These are phyloP conservation scores for Hesperophylax magnus DNA, from an alignment of 1,140 invertebrate genomes.

Conservation along the genomic window DNA sequence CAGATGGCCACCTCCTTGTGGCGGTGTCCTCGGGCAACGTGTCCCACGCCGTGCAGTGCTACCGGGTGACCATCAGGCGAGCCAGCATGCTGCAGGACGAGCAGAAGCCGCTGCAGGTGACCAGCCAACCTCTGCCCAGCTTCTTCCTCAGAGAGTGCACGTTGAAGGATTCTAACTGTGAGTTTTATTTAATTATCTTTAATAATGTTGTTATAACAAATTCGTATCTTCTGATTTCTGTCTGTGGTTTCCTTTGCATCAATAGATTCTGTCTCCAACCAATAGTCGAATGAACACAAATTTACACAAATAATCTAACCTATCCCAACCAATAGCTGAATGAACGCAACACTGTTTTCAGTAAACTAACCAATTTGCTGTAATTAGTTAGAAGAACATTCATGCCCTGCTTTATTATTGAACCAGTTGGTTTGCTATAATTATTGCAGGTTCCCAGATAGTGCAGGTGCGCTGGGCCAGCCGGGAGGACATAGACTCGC, in stretches of 20 bases:
- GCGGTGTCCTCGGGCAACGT: constrained; percentile 71
- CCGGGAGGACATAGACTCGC: constrained; percentile 85
- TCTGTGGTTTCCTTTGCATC: too few species aligned
- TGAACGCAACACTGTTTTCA: too few species aligned
- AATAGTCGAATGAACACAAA: too few species aligned
- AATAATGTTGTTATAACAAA: too few species aligned
- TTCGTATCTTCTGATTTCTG: too few species aligned
- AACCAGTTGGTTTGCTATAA: background rate
- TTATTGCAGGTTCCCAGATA: constrained; percentile 62
- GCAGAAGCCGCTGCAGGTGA: constrained; percentile 73
- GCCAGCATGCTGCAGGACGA: constrained; percentile 61
- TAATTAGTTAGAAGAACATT: too few species aligned
- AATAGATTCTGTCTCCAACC: too few species aligned
- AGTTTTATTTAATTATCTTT: constrained; percentile 40
- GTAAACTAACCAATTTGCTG: too few species aligned
- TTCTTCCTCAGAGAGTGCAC: constrained; percentile 82
- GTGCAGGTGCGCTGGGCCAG: constrained; percentile 86
- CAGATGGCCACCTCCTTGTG: constrained; percentile 85
- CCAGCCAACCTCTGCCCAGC: constrained; percentile 83
- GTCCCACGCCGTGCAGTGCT: constrained; percentile 77
- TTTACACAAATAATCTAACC: too few species aligned
- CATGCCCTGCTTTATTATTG: too few species aligned
- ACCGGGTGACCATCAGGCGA: constrained; percentile 75
- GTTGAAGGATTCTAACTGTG: constrained; percentile 67
- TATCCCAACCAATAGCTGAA: too few species aligned